Evolutionary conservation across 2,888 invertebrate genomes (phyloP).

Genomic region (Xylocampa areola): DNA sequence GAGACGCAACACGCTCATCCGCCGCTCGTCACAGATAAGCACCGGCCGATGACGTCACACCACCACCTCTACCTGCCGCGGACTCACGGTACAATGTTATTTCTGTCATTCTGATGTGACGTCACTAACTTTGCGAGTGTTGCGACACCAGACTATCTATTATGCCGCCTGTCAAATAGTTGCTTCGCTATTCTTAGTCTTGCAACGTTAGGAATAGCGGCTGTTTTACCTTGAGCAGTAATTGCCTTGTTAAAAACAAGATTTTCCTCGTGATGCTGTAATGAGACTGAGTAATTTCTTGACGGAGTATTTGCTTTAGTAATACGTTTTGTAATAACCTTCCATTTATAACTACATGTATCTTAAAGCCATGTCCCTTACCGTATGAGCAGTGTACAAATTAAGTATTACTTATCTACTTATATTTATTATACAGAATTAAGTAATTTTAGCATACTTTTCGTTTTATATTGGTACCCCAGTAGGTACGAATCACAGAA

Average conservation of each 20-base stretch:
- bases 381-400: neutral
- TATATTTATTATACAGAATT: no score
- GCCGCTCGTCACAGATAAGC: slow-evolving; percentile 82
- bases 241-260: slow-evolving; percentile 42
- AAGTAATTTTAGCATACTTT: no score
- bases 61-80: slow-evolving; percentile 41
- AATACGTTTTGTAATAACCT: slow-evolving; percentile 14
- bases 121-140: slow-evolving; percentile 54
- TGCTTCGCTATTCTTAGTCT: slow-evolving; percentile 48
- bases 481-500: no score
- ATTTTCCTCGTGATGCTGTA: slow-evolving; percentile 50
- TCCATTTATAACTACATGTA: slow-evolving; percentile 9
- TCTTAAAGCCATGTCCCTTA: slow-evolving; percentile 9
- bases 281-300: slow-evolving; percentile 39
- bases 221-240: slow-evolving; percentile 35
- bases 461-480: no score
- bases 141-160: slow-evolving; percentile 54
- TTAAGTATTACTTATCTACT: neutral
- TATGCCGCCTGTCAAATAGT: slow-evolving; percentile 40
- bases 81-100: slow-evolving; percentile 12
- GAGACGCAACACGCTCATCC: slow-evolving; percentile 85
- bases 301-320: slow-evolving; percentile 28
- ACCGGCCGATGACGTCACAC: slow-evolving; percentile 66
- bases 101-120: slow-evolving; percentile 36
- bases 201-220: slow-evolving; percentile 38